These are phyloP conservation scores for Metacarcinus magister DNA, from an alignment of 2,888 invertebrate species.

Conservation along the genomic window DNA sequence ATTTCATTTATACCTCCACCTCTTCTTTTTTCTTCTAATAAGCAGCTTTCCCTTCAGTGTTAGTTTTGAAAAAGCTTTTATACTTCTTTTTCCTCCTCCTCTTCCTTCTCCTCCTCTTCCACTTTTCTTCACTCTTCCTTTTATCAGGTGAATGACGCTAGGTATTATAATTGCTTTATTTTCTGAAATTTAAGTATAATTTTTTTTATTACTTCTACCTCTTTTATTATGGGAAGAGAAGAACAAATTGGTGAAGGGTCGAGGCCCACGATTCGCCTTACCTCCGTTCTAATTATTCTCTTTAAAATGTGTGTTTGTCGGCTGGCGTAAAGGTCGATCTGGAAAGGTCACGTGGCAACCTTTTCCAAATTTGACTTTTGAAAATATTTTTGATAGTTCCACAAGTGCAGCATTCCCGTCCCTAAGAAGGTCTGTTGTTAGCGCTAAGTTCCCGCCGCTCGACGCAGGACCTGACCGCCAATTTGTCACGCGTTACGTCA, in stretches of 20 bases:
- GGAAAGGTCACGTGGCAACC: constrained; percentile 15
- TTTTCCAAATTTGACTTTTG: neutral
- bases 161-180: constrained; percentile 7
- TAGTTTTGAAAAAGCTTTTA: neutral
- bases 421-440: neutral
- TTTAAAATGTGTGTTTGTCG: neutral
- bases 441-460: constrained; percentile 26
- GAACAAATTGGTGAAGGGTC: neutral
- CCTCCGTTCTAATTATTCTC: constrained; percentile 1
- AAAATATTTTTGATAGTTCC: neutral
- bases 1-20: neutral
- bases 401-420: neutral
- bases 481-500: constrained; percentile 67
- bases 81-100: neutral
- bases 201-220: neutral
- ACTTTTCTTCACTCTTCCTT: neutral
- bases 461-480: constrained; percentile 31
- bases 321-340: neutral
- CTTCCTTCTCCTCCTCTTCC: neutral
- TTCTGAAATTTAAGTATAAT: neutral
- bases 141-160: neutral
- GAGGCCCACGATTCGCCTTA: neutral
- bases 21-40: neutral
- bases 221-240: neutral
- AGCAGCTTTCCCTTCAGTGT: neutral